Evolutionary conservation across 2,888 invertebrate species (phyloP).

Genomic region (Melitaea athalia): DNA sequence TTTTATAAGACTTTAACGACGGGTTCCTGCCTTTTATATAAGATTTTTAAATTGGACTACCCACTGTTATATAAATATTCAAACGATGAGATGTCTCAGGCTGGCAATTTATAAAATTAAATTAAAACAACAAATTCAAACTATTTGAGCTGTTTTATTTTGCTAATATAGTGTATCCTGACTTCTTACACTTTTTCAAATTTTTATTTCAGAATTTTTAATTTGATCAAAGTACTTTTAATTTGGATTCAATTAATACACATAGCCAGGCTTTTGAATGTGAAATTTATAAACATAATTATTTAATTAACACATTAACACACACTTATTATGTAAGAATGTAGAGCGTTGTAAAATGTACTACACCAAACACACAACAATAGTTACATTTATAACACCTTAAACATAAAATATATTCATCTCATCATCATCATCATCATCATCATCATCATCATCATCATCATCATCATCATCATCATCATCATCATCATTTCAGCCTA

Average conservation of each 20-base stretch:
- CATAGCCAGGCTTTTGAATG: not conserved
- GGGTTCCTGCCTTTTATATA: conserved; percentile 15
- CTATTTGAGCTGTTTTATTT: not conserved
- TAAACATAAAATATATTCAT: no score
- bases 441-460: no score
- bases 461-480: no score
- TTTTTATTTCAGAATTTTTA: not conserved
- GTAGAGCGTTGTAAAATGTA: no score
- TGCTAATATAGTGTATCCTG: conserved; percentile 5
- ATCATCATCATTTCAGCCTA: no score
- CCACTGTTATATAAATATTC: conserved; percentile 36
- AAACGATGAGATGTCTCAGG: conserved; percentile 9
- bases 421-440: no score
- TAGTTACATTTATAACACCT: no score
- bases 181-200: not conserved
- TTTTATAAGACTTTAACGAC: conserved; percentile 21
- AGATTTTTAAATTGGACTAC: conserved; percentile 34
- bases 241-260: not conserved
- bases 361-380: no score
- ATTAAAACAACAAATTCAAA: conserved; percentile 14
- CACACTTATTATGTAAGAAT: no score
- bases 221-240: not conserved
- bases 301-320: no score
- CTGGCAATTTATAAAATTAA: conserved; percentile 16
- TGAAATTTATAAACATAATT: no score